A percentile compares a stretch with the other conserved stretches of the same genome.
Evolutionary conservation across 1,140 invertebrate genomes (phyloP).

Genomic region (Himalopsyche phryganea): DNA sequence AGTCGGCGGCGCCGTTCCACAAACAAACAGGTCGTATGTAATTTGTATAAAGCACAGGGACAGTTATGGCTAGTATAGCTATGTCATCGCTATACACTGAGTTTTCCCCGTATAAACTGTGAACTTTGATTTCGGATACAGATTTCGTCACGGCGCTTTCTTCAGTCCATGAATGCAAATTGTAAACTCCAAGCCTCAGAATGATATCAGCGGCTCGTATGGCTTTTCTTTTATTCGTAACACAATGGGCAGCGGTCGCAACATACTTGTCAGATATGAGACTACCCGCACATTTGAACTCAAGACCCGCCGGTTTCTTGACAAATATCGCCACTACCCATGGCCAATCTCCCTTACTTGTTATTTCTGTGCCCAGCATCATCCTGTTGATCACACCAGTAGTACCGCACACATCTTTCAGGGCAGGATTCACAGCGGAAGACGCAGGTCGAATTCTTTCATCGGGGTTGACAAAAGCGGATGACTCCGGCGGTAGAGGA

Average conservation of each 20-base stretch:
- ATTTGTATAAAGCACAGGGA: constrained; percentile 35
- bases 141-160: constrained; percentile 35
- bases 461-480: too few relatives aligned
- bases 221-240: not conserved
- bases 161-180: constrained; percentile 39
- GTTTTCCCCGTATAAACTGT: constrained; percentile 40
- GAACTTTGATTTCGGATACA: constrained; percentile 37
- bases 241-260: constrained; percentile 38
- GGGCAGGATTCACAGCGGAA: not conserved
- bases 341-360: constrained; percentile 49
- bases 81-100: constrained; percentile 43
- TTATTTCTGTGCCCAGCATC: constrained; percentile 39
- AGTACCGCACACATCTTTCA: constrained; percentile 36
- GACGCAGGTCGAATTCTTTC: too few relatives aligned
- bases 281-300: constrained; percentile 45
- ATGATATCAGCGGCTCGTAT: constrained; percentile 31
- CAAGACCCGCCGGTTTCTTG: constrained; percentile 35
- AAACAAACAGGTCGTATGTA: constrained; percentile 52
- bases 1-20: constrained; percentile 42
- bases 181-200: constrained; percentile 41
- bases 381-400: constrained; percentile 38
- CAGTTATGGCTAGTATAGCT: constrained; percentile 40
- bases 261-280: constrained; percentile 37
- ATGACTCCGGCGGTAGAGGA: not conserved
- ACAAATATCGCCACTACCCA: constrained; percentile 54